Percentiles rank a stretch among this genome's conserved stretches.
Conservation (phyloP, 2,888 invertebrate genomes). For the Dicranocentrus wangi region DNA sequence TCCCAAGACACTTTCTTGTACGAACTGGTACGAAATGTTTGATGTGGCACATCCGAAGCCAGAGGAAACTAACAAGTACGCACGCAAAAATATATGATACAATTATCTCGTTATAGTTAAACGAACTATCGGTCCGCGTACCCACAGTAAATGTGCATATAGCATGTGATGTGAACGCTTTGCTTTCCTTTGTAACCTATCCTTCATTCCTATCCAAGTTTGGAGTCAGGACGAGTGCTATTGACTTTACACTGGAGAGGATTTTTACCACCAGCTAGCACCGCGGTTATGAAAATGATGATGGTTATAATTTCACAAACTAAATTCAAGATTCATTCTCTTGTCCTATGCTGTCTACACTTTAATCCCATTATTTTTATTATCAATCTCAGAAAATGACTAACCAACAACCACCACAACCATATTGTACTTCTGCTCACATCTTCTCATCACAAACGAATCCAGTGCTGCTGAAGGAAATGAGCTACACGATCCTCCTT, state of each 20-base stretch:
- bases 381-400: constrained; percentile 4
- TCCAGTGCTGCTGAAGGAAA: neutral
- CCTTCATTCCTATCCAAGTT: too few species aligned
- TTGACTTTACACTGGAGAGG: neutral
- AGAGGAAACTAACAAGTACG: too few species aligned
- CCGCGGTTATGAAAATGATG: neutral
- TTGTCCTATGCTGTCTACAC: neutral
- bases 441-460: neutral
- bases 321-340: constrained; percentile 3
- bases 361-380: neutral
- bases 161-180: too few species aligned
- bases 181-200: too few species aligned
- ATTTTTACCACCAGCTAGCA: neutral
- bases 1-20: neutral
- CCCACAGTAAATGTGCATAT: too few species aligned
- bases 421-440: neutral
- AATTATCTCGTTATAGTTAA: too few species aligned
- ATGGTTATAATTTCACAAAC: neutral
- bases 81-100: too few species aligned
- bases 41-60: too few species aligned
- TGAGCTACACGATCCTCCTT: neutral
- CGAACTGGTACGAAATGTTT: too few species aligned
- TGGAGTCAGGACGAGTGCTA: too few species aligned
- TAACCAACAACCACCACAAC: constrained; percentile 14
- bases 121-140: too few species aligned